These are phyloP conservation scores for Polylopha cassiicola DNA, from an alignment of 2,888 invertebrate genomes.

Conservation along the genomic window DNA sequence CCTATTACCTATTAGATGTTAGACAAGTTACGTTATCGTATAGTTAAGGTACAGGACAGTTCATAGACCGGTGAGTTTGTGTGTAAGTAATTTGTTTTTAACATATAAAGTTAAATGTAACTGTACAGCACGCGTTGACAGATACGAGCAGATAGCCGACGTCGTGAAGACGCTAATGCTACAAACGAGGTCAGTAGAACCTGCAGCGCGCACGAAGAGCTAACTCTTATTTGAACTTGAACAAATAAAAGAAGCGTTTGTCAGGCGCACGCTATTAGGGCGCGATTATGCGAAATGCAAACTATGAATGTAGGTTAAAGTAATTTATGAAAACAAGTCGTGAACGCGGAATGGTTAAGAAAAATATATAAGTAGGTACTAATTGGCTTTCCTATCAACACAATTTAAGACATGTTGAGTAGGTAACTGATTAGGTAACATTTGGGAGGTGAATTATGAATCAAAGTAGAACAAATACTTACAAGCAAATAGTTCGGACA, in stretches of 20 bases:
- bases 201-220: conserved; percentile 38
- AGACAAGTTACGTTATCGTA: no score
- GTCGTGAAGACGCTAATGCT: conserved; percentile 50
- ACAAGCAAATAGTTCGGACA: neutral
- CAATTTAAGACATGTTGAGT: no score
- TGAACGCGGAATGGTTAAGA: conserved; percentile 20
- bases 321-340: conserved; percentile 31
- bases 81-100: no score
- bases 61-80: no score
- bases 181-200: conserved; percentile 57
- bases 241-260: conserved; percentile 40
- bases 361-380: no score
- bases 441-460: no score
- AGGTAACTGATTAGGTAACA: no score
- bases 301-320: conserved; percentile 31
- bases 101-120: conserved; percentile 32
- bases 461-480: no score
- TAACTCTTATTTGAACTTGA: conserved; percentile 41
- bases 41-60: no score
- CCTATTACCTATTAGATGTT: no score
- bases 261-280: conserved; percentile 34
- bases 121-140: conserved; percentile 42
- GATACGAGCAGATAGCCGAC: conserved; percentile 40
- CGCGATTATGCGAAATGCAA: conserved; percentile 26
- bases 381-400: no score